phyloP scores from a whole-genome alignment of 2,888 invertebrate genomes.

The Lasioglossum oenotherae region DNA sequence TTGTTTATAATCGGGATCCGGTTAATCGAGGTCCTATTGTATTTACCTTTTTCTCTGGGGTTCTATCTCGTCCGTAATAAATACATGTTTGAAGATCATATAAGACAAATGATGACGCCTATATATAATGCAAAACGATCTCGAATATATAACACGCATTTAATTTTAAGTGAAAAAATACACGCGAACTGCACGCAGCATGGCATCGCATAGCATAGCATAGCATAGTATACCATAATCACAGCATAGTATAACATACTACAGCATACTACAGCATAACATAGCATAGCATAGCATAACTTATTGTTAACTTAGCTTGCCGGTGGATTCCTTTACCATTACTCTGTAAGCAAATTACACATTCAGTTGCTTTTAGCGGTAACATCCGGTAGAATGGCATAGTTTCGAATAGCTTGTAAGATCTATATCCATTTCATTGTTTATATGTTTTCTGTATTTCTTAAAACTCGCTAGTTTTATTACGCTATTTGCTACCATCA shows the following conservation, averaged over 20 bases:
- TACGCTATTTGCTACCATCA: not conserved
- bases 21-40: too few species aligned
- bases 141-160: too few species aligned
- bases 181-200: not conserved
- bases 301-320: not conserved
- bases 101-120: too few species aligned
- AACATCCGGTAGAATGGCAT: not conserved
- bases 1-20: too few species aligned
- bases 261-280: not conserved
- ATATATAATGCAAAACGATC: not conserved
- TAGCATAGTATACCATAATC: not conserved
- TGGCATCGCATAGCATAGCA: not conserved
- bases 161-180: not conserved
- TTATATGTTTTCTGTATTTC: not conserved
- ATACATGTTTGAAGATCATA: too few species aligned
- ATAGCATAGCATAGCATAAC: not conserved
- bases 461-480: not conserved
- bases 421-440: not conserved
- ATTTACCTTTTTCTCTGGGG: too few species aligned
- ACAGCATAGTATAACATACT: not conserved
- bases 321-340: not conserved
- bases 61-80: too few species aligned
- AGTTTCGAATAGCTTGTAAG: not conserved
- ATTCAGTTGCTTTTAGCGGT: not conserved
- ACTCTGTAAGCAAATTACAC: not conserved